phyloP scores from a whole-genome alignment of 2,113 vertebrate species.

The Porphyrio hochstetteri region DNA sequence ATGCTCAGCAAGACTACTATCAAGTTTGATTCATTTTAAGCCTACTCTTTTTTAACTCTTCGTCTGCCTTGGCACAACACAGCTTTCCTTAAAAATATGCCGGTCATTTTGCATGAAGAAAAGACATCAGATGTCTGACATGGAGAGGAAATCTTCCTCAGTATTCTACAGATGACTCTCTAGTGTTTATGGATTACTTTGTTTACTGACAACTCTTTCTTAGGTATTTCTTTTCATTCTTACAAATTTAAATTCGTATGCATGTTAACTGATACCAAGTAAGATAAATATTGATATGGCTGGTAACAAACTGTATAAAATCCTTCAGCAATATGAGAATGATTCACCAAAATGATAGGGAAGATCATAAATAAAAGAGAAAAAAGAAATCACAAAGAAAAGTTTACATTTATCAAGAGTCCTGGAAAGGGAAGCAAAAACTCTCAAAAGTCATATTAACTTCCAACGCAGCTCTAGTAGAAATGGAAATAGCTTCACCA shows the following conservation, averaged over 20 bases:
- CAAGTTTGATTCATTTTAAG: constrained; percentile 8
- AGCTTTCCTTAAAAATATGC: not conserved
- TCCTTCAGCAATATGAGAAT: not conserved
- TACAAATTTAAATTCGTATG: not conserved
- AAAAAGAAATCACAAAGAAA: not conserved
- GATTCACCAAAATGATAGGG: not conserved
- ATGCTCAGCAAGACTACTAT: not conserved
- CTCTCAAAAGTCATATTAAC: not conserved
- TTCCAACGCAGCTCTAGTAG: not conserved
- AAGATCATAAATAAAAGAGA: not conserved
- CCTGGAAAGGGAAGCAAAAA: not conserved
- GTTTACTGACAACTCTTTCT: not conserved
- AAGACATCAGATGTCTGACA: not conserved
- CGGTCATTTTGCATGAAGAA: constrained; percentile 5
- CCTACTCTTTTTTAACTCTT: not conserved
- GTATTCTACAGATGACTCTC: not conserved
- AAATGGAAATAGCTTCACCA: not conserved
- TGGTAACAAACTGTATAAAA: not conserved
- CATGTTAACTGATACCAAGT: not conserved
- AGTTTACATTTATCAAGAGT: not conserved
- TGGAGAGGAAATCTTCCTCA: not conserved
- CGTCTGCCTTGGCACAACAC: not conserved
- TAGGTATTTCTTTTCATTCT: not conserved
- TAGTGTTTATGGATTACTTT: not conserved
- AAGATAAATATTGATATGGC: not conserved